Conservation (phyloP, 2,797 vertebrate genomes). For the Pangasius mekongensis region DNA sequence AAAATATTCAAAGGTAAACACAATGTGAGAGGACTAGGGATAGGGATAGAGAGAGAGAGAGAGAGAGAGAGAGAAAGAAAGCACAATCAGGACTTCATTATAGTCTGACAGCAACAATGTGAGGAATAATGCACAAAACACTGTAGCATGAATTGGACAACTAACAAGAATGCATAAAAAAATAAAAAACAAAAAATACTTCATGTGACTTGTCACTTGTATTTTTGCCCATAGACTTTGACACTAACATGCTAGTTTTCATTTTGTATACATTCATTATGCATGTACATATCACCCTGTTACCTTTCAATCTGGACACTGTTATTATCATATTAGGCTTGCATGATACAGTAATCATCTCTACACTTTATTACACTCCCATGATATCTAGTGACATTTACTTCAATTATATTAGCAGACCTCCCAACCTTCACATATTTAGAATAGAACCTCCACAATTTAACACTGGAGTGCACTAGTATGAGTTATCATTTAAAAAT, state of each 20-base stretch:
- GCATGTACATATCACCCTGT: neutral
- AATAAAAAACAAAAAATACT: neutral
- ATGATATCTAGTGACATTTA: neutral
- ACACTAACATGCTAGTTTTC: neutral
- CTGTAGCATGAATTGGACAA: neutral
- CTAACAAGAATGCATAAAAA: neutral
- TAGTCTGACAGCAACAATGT: neutral
- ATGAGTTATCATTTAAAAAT: neutral
- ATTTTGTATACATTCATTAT: neutral
- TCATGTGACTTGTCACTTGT: neutral
- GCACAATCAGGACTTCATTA: neutral
- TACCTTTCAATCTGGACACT: neutral
- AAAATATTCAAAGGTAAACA: neutral
- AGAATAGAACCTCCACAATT: neutral
- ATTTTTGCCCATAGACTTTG: neutral
- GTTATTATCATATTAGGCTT: neutral
- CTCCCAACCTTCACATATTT: neutral
- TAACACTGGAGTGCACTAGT: neutral
- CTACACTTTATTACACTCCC: neutral
- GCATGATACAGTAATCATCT: neutral
- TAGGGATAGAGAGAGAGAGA: too few species aligned
- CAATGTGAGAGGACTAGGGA: neutral
- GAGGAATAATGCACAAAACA: neutral
- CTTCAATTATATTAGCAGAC: neutral
- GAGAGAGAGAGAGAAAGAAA: neutral